Evolutionary conservation across 2,113 vertebrate genomes (phyloP), one percentile per base, ranked within the genome.

Genomic region (Cryptomyrus ogoouensis): DNA sequence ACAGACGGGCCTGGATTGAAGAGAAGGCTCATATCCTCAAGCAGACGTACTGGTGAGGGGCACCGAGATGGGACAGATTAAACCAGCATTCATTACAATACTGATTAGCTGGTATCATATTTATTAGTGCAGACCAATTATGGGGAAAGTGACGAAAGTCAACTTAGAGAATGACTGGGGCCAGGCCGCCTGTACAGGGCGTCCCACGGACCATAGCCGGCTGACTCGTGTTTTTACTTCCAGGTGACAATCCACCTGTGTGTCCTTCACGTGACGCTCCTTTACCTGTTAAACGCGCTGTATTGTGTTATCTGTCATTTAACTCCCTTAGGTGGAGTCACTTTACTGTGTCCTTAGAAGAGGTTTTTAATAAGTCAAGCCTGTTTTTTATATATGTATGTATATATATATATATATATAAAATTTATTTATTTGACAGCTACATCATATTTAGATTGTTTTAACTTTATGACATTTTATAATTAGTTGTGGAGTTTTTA

Each of bases 41-140:
- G 91, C 97, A 98, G 94, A 97, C 97, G 0, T 98, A 97, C 94
- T 98, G 97, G 98, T 98, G 90, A 94, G 95, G 17, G 0, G 0
- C 3, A 0, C 10, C 0, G 24, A 49, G 24, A 17, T 15, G 80
- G 39, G 31, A n/a, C n/a, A 10, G 39, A 15, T n/a, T 19, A 88
- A 66, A 2, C 42, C 21, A 6, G 88, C 39, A 3, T 80, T 53
- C 6, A 19, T 17, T 21, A 31, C 21, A 3, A 46, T 19, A 13
- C n/a, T 21, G 52, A 58, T 58, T 35, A 62, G 8, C 6, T 31
- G 4, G 46, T 49, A 35, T 50, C 8, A 12, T 87, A n/a, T 5
- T n/a, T 85, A 50, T 49, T 27, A 44, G 44, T 24, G 39, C 35
- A 83, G 35, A 24, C 9, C 44, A 10, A 44, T 46, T 42, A 24